Base-by-base conservation (phyloP, 2,888 invertebrate species). In the Amitus sp. region DNA sequence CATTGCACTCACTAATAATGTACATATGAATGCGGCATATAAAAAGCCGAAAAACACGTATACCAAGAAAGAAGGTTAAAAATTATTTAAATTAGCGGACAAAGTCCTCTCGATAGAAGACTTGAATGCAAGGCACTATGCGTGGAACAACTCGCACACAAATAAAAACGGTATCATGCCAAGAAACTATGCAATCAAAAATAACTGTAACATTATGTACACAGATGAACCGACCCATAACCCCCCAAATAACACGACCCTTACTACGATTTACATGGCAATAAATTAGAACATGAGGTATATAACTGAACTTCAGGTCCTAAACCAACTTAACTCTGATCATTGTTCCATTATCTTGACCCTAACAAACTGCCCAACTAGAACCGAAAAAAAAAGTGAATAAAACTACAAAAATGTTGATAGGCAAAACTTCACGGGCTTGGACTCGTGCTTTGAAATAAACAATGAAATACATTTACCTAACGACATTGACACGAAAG, bases 221-320 rank as follows among this genome's bases (percentile, higher is more conserved):
- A 63, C 71, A 2, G 39, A 67, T n/a, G 56, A 60, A 45, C 70
- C 67, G 1, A 74, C 70, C 5, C 58, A 68, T 17, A 69, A 58
- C 27, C 70, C 71, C 4, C 5, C 45, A 1, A 73, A 68, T 23
- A 61, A 56, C 17, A 62, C 10, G 10, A 30, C 30, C 6, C 69
- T 71, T 5, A 63, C 66, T 43, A 69, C 65, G 17, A 68, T 73
- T 54, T 67, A 73, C 34, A 62, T 73, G 47, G 65, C 58, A 18
- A 20, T 72, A 10, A 69, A 62, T 12, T 73, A 73, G 63, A 72
- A 70, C 34, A 28, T 70, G 0, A 46, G 6, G 0, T 52, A 62
- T 13, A 54, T 66, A 5, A 48, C 63, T n/a, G 39, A 67, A 0
- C n/a, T 61, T 1, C n/a, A 50, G 18, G 40, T 63, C 1, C 17